phyloP scores from a whole-genome alignment of 2,113 vertebrate species.

The Apaloderma vittatum region DNA sequence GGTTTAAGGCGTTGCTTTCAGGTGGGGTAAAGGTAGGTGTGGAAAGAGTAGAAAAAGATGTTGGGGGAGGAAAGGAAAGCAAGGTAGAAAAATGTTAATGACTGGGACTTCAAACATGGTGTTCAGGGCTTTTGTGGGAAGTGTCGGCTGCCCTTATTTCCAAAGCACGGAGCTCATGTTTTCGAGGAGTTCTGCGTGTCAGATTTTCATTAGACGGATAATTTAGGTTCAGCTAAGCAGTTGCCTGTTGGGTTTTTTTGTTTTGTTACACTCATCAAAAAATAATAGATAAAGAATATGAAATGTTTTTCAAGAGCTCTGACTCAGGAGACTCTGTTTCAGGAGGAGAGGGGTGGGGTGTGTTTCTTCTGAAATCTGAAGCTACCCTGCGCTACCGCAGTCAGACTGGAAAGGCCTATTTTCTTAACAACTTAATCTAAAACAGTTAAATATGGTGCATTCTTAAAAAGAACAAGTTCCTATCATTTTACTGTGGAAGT shows the following conservation, averaged over 20 bases:
- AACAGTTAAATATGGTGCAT: not conserved
- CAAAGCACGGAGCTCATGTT: not conserved
- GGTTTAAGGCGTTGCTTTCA: not conserved
- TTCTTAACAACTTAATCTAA: not conserved
- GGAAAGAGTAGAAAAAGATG: not conserved
- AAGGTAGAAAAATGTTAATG: not conserved
- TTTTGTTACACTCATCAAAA: not conserved
- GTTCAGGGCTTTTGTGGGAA: not conserved
- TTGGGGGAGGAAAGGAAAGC: rapidly evolving
- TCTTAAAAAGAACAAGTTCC: not conserved
- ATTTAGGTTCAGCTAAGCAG: not conserved
- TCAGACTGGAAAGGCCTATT: not conserved
- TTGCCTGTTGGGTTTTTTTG: not conserved
- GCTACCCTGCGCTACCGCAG: not conserved
- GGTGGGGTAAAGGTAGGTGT: not conserved
- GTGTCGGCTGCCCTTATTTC: not conserved
- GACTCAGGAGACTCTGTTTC: not conserved
- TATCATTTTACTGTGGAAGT: not conserved
- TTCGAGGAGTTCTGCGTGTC: too few species aligned
- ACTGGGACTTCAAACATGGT: not conserved
- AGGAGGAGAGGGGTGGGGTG: not conserved
- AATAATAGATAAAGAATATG: not conserved
- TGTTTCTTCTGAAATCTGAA: not conserved
- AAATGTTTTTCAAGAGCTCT: not conserved
- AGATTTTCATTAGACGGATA: not conserved